Percentiles rank a stretch among this genome's conserved stretches.
These are phyloP conservation scores for Grammomys dolichurus DNA, from an alignment of 2,113 vertebrate species.

Conservation along the genomic window DNA sequence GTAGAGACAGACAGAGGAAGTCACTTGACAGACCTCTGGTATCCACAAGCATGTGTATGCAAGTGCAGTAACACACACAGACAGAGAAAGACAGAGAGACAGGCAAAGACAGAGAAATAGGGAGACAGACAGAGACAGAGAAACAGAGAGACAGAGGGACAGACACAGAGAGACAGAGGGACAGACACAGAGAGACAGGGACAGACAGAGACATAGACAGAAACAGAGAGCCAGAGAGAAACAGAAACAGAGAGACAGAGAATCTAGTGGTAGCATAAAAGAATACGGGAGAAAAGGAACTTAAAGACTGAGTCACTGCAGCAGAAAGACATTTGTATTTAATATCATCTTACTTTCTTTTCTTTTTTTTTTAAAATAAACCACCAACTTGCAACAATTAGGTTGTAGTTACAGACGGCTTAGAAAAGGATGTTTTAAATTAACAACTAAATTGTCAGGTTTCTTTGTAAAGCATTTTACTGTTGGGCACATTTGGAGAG, in stretches of 20 bases:
- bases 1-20: neutral
- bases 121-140: neutral
- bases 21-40: neutral
- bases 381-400: slow-evolving; percentile 78
- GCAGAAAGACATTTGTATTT: slow-evolving; percentile 74
- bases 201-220: neutral
- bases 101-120: neutral
- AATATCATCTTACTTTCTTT: slow-evolving; percentile 72
- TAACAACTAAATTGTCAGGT: slow-evolving; percentile 75
- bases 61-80: neutral
- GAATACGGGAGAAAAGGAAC: neutral
- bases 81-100: neutral
- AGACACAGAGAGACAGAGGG: no score
- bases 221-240: neutral
- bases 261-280: slow-evolving; percentile 42
- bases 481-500: slow-evolving; percentile 58
- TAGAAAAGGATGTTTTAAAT: slow-evolving; percentile 78
- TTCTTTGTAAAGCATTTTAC: slow-evolving; percentile 77
- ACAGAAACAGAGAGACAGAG: neutral
- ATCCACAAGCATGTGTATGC: neutral
- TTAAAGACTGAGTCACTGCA: slow-evolving; percentile 44
- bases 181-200: neutral
- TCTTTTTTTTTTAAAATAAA: slow-evolving; percentile 36
- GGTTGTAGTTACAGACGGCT: slow-evolving; percentile 61
- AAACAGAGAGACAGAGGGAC: neutral